Evolutionary conservation across 2,797 vertebrate genomes (phyloP), one percentile per base, ranked within the genome.

Genomic region (Dendrocincla fuliginosa): DNA sequence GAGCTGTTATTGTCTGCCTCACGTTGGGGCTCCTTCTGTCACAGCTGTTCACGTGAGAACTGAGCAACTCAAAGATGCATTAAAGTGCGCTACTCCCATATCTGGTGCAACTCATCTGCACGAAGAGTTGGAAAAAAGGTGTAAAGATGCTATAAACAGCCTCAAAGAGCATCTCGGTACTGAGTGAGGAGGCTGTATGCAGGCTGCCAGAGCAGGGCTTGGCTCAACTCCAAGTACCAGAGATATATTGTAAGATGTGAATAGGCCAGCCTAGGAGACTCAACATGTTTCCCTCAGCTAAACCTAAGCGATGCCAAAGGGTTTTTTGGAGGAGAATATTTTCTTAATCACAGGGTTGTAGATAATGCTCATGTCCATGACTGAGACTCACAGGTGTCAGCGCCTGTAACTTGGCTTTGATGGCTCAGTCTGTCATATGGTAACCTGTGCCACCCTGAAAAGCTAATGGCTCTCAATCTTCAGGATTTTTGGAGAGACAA

Each of bases 311-410:
- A 39, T 25, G 10, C 5, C 17, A 44, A 56, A 60, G 22, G 0
- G 1, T 39, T 55, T 56, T 84, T 69, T 47, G 4, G 13, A 75
- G 16, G 2, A 4, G 16, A 80, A 30, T 41, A 28, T 1, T 20
- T 57, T 47, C 78, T 81, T 8, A 56, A 22, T 47, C 11, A 5
- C 16, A 52, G 10, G 8, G 8, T 4, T 84, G 30, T 71, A 69
- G 50, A 32, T 8, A 76, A 50, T 0, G 1, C 76, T 84, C 0
- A 1, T 4, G 33, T 42, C 55, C 20, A 4, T 16, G 35, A 16
- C 13, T 5, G 8, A 73, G 25, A 44, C 39, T n/a, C 1, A 0
- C 25, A 23, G 8, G 16, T 67, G 53, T 20, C 27, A n/a, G 32
- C 30, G 73, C 10, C 22, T 2, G 9, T 60, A 30, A 24, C 5